Percentiles rank a stretch among this genome's conserved stretches.
Conservation (phyloP, 2,888 invertebrate genomes). For the Drosophila pseudotalamancana region DNA sequence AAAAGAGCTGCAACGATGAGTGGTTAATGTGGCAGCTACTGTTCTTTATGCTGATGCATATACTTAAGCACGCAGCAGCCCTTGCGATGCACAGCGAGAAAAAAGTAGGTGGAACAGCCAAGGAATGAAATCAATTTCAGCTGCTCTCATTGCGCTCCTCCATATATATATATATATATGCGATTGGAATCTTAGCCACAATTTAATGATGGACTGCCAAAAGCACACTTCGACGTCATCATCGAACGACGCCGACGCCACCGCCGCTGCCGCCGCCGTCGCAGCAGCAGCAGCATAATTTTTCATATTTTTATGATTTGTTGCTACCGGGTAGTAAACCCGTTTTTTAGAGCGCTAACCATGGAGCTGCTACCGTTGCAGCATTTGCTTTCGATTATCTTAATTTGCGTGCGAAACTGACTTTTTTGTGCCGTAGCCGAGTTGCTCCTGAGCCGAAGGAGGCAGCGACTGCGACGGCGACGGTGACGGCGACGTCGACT, state of each 20-base stretch:
- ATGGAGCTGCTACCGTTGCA: conserved; percentile 70
- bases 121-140: conserved; percentile 41
- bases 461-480: conserved; percentile 3
- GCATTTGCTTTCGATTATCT: conserved; percentile 82
- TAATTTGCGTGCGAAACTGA: conserved; percentile 84
- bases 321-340: conserved; percentile 80
- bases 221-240: conserved; percentile 75
- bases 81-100: conserved; percentile 12
- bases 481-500: conserved; percentile 11
- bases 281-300: conserved; percentile 64
- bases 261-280: conserved; percentile 28
- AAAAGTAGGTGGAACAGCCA: conserved; percentile 15
- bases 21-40: conserved; percentile 30
- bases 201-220: conserved; percentile 81
- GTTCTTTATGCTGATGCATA: conserved; percentile 48
- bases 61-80: conserved; percentile 31
- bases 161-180: conserved; percentile 60
- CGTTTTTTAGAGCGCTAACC: conserved; percentile 72
- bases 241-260: conserved; percentile 30
- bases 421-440: conserved; percentile 59
- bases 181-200: conserved; percentile 78
- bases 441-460: conserved; percentile 9
- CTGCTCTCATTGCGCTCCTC: conserved; percentile 31
- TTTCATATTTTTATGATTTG: conserved; percentile 79
- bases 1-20: conserved; percentile 38